Percentiles rank a stretch among this genome's conserved stretches.
phyloP scores from a whole-genome alignment of 2,113 vertebrate species.

The Serilophus lunatus region DNA sequence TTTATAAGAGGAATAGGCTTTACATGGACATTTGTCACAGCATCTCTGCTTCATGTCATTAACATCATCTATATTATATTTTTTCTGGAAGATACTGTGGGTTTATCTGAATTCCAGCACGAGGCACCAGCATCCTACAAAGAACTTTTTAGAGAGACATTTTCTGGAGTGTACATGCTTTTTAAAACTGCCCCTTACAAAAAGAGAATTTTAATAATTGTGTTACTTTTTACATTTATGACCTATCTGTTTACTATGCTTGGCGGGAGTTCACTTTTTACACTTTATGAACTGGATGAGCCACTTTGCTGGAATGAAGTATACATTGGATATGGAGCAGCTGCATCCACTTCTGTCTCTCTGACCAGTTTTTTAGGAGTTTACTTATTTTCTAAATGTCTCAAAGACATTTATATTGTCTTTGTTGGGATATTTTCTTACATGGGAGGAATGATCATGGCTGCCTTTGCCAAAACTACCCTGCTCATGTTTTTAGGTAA shows the following conservation, averaged over 20 bases:
- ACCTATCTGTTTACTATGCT: conserved; percentile 74
- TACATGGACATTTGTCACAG: conserved; percentile 83
- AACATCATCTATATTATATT: conserved; percentile 84
- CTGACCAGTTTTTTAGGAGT: conserved; percentile 87
- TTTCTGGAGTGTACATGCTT: conserved; percentile 78
- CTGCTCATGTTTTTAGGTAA: conserved; percentile 90
- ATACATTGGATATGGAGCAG: conserved; percentile 90
- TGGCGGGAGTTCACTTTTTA: conserved; percentile 78
- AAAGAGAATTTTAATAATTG: conserved; percentile 66
- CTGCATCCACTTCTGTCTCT: conserved; percentile 78
- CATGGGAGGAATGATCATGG: conserved; percentile 73
- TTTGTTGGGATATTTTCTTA: conserved; percentile 86
- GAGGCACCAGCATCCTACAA: conserved; percentile 22
- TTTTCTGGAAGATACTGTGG: conserved; percentile 80
- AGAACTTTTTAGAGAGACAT: conserved; percentile 68
- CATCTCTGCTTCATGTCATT: conserved; percentile 67
- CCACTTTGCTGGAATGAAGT: conserved; percentile 94
- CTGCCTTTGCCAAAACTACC: conserved; percentile 87
- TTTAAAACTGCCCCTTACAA: conserved; percentile 72
- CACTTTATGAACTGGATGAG: conserved; percentile 86
- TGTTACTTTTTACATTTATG: conserved; percentile 81
- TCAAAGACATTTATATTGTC: conserved; percentile 80
- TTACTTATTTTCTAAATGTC: conserved; percentile 77
- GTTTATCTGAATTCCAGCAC: conserved; percentile 25
- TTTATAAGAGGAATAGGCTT: conserved; percentile 84